Conservation (phyloP, 2,797 vertebrate genomes). For the Anguilla obscura region DNA sequence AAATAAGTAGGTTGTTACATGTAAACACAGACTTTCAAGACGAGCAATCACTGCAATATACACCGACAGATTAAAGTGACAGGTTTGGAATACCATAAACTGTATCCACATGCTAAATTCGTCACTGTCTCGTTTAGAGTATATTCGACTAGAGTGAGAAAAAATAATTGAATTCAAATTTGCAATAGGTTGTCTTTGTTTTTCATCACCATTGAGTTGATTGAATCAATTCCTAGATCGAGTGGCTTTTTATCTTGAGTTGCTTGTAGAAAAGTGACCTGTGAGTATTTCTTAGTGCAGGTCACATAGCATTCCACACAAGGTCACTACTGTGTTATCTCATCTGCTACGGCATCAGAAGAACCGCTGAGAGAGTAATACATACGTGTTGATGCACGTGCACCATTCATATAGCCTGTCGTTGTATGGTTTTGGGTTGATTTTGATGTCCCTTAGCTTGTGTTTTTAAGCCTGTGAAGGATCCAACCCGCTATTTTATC, state of each 20-base stretch:
- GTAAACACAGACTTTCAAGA: not conserved
- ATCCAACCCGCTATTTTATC: not conserved
- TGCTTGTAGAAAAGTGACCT: not conserved
- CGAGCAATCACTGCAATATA: conserved; percentile 11
- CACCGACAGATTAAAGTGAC: not conserved
- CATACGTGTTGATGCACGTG: not conserved
- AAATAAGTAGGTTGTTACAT: not conserved
- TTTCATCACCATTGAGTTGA: not conserved
- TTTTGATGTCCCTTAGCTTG: not conserved
- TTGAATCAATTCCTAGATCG: not conserved
- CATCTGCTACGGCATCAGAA: not conserved
- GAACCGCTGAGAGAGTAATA: not conserved
- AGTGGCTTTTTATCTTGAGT: not conserved
- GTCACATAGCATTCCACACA: not conserved
- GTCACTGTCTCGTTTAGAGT: not conserved
- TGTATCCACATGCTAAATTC: not conserved
- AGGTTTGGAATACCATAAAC: not conserved
- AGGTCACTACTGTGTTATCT: not conserved
- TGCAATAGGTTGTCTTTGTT: not conserved
- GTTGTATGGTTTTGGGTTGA: not conserved
- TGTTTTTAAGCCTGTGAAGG: not conserved
- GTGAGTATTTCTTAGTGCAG: not conserved
- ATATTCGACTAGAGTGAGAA: not conserved
- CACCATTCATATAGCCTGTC: not conserved
- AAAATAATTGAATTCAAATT: not conserved